phyloP scores from a whole-genome alignment of 2,113 vertebrate species.

The Chinchilla lanigera region DNA sequence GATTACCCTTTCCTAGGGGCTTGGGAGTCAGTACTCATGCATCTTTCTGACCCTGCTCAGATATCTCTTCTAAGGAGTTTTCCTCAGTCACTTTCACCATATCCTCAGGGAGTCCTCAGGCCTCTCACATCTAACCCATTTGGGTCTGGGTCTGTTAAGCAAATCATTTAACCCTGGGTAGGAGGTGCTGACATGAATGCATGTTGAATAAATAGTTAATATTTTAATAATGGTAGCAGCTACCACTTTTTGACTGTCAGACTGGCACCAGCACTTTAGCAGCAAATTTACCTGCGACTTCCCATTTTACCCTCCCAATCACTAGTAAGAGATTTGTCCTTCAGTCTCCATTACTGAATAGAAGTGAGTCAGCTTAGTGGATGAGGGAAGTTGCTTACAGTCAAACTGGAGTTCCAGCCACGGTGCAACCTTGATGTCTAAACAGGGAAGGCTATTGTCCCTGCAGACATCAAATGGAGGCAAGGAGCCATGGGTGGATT shows the following conservation, averaged over 20 bases:
- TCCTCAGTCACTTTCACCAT: neutral
- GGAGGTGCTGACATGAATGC: neutral
- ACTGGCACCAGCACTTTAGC: neutral
- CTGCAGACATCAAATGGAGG: constrained; percentile 11
- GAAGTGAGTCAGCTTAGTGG: neutral
- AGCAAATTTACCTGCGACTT: neutral
- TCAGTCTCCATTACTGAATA: neutral
- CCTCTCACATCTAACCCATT: neutral
- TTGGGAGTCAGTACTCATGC: neutral
- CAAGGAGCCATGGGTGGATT: neutral
- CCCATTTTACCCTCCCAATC: neutral
- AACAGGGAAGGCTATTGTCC: neutral
- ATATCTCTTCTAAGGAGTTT: neutral
- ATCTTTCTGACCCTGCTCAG: neutral
- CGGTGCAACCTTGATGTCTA: neutral
- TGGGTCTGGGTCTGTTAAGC: neutral
- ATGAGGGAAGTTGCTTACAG: neutral
- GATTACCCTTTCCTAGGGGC: neutral
- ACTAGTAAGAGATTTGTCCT: neutral
- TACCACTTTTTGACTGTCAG: neutral
- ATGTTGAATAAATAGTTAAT: neutral
- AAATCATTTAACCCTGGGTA: constrained; percentile 5
- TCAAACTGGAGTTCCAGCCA: neutral
- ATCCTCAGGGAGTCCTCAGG: neutral
- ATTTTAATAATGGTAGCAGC: neutral